Conservation (phyloP, 2,113 vertebrate genomes). For the Grammomys surdaster region DNA sequence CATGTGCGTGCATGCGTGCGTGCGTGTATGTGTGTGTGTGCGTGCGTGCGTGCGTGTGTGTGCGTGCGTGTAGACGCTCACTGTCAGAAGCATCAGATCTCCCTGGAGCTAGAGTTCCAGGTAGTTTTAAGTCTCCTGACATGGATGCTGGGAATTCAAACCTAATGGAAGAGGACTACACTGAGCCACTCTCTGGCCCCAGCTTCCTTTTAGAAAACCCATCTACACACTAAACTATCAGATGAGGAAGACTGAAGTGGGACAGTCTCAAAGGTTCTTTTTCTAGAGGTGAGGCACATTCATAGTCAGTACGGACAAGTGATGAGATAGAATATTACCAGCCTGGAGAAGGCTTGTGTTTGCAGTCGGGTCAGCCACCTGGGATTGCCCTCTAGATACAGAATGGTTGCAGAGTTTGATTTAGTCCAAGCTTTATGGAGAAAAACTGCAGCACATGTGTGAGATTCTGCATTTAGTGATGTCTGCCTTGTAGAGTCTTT, state of each 20-base stretch:
- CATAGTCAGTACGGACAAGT: neutral
- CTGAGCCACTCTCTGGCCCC: neutral
- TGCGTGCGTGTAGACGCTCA: neutral
- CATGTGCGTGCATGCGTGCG: neutral
- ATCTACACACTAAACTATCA: slow-evolving; percentile 32
- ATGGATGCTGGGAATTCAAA: neutral
- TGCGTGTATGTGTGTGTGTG: neutral
- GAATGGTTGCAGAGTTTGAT: neutral
- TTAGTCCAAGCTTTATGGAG: neutral
- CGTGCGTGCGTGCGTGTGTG: neutral
- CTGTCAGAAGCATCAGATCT: neutral
- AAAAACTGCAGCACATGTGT: neutral
- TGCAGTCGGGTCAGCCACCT: neutral
- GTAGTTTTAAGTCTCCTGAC: neutral
- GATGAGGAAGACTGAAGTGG: slow-evolving; percentile 23
- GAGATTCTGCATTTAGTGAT: neutral
- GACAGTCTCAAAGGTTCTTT: neutral
- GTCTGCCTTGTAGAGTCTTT: neutral
- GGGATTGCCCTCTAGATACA: neutral
- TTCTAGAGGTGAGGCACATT: neutral
- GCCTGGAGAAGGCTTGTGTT: neutral
- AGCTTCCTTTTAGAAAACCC: neutral
- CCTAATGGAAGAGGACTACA: neutral
- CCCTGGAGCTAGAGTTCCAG: neutral
- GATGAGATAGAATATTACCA: neutral